A percentile compares a stretch with the other conserved stretches of the same genome.
Conservation (phyloP, 2,113 vertebrate species). For the Esox niger region DNA sequence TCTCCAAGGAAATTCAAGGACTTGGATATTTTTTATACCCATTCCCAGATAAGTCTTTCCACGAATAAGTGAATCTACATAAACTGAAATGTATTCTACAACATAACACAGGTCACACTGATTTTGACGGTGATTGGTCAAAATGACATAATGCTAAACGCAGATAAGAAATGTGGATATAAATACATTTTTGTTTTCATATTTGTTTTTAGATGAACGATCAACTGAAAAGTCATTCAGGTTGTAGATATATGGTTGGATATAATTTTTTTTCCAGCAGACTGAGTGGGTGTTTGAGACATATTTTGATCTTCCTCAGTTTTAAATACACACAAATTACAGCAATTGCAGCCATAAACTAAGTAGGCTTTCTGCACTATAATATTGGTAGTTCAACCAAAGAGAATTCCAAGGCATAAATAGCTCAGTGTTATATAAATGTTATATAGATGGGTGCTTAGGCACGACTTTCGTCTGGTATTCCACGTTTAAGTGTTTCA, state of each 20-base stretch:
- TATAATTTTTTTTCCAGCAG: neutral
- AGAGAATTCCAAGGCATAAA: slow-evolving; percentile 36
- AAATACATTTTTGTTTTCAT: neutral
- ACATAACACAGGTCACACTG: no score
- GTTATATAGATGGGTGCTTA: no score
- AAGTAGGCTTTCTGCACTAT: slow-evolving; percentile 31
- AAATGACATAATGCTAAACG: no score
- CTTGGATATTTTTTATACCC: no score
- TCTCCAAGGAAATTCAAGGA: no score
- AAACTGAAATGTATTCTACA: no score
- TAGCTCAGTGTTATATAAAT: slow-evolving; percentile 37
- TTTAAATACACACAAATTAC: slow-evolving; percentile 46
- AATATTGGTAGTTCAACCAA: slow-evolving; percentile 36
- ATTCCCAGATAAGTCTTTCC: no score
- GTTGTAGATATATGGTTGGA: neutral
- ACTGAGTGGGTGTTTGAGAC: neutral
- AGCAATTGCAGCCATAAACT: slow-evolving; percentile 45
- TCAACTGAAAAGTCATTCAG: neutral
- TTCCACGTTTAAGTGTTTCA: no score
- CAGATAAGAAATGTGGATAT: no score
- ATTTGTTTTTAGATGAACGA: neutral
- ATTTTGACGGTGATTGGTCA: no score
- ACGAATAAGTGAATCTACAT: no score
- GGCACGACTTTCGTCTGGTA: no score
- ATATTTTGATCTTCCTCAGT: neutral